A percentile compares a stretch with the other conserved stretches of the same genome.
These are phyloP conservation scores for Hydrotaea diabolus DNA, from an alignment of 2,888 invertebrate species.

Conservation along the genomic window DNA sequence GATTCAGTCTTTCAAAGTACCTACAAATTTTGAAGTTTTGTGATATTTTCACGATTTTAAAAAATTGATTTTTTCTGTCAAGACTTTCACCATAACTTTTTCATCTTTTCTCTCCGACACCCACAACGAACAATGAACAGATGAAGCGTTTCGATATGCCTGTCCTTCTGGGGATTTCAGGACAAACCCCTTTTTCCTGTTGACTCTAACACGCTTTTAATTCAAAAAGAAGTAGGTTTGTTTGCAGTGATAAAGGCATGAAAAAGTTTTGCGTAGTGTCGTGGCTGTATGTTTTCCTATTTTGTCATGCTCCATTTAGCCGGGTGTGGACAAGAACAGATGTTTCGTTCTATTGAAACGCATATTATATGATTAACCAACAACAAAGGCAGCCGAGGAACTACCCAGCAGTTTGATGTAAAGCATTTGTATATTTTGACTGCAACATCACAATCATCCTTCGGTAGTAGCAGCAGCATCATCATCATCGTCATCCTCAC, in stretches of 20 bases:
- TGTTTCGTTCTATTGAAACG: constrained; percentile 78
- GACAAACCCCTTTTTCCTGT: too few relatives aligned
- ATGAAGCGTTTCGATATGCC: too few relatives aligned
- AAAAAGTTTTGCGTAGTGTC: constrained; percentile 48
- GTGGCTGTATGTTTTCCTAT: constrained; percentile 75
- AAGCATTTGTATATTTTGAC: constrained; percentile 58
- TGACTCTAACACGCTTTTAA: too few relatives aligned
- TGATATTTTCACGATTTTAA: too few relatives aligned
- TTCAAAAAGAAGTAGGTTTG: neutral
- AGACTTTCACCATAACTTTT: too few relatives aligned
- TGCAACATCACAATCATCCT: constrained; percentile 38
- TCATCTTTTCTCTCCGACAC: too few relatives aligned
- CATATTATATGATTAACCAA: constrained; percentile 78
- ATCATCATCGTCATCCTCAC: constrained; percentile 12
- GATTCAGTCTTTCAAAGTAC: too few relatives aligned
- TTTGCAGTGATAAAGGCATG: neutral
- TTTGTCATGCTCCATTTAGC: constrained; percentile 81
- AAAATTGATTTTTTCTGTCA: too few relatives aligned
- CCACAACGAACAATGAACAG: too few relatives aligned
- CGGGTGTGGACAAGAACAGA: constrained; percentile 80
- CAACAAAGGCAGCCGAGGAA: constrained; percentile 29
- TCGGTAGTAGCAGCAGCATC: too few relatives aligned
- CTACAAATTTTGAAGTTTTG: too few relatives aligned
- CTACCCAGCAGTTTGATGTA: constrained; percentile 13
- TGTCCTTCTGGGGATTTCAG: too few relatives aligned